Evolutionary conservation across 1,140 invertebrate genomes (phyloP).

Genomic region (Palaemon carinicauda): DNA sequence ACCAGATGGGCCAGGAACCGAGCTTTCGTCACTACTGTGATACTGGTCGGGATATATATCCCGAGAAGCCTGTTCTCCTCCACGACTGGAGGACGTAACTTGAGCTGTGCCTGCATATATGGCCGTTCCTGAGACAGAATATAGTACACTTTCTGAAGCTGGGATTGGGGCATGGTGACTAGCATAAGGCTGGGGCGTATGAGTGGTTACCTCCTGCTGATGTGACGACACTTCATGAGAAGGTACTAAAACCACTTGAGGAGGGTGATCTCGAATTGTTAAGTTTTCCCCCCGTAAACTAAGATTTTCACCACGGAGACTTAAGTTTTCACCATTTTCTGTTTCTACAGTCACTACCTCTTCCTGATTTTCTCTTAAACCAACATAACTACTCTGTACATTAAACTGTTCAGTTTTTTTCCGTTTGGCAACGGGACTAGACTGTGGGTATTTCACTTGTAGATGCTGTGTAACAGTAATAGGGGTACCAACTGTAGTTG

Average conservation of each 20-base stretch:
- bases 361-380: slow-evolving; percentile 47
- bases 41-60: slow-evolving; percentile 56
- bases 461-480: slow-evolving; percentile 33
- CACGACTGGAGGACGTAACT: slow-evolving; percentile 34
- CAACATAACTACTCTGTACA: slow-evolving; percentile 52
- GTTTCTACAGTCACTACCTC: slow-evolving; percentile 39
- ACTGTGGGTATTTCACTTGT: slow-evolving; percentile 53
- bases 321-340: slow-evolving; percentile 39
- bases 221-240: slow-evolving; percentile 42
- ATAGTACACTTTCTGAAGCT: slow-evolving; percentile 53
- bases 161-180: slow-evolving; percentile 52
- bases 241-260: slow-evolving; percentile 55
- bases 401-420: slow-evolving; percentile 58
- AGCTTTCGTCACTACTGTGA: slow-evolving; percentile 53
- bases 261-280: slow-evolving; percentile 40
- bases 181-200: slow-evolving; percentile 49
- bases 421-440: slow-evolving; percentile 58
- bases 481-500: slow-evolving; percentile 10
- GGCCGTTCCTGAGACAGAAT: slow-evolving; percentile 58
- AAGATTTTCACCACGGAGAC: slow-evolving; percentile 38
- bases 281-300: slow-evolving; percentile 39
- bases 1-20: slow-evolving; percentile 48
- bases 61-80: slow-evolving; percentile 32
- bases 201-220: slow-evolving; percentile 41
- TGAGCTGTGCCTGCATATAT: slow-evolving; percentile 54